Percentiles rank a stretch among this genome's conserved stretches.
These are phyloP conservation scores for Donacobius atricapilla DNA, from an alignment of 2,113 vertebrate species.

Conservation along the genomic window DNA sequence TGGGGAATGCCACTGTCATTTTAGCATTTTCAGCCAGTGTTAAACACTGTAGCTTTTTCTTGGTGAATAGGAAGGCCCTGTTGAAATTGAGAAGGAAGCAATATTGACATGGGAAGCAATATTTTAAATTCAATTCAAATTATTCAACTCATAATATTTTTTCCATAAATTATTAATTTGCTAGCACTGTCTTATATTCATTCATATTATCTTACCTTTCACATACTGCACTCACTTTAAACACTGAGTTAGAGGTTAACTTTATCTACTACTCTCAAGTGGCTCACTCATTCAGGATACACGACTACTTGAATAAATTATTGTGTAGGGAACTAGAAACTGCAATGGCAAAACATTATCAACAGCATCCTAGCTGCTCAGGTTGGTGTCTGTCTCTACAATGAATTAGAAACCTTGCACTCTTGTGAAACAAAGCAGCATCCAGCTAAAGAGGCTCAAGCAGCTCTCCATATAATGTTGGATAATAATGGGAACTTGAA, in stretches of 20 bases:
- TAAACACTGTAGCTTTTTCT: slow-evolving; percentile 44
- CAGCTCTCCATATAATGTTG: background rate
- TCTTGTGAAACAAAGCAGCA: background rate
- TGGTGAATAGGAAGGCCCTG: slow-evolving; percentile 58
- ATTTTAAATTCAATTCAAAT: background rate
- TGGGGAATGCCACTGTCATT: background rate
- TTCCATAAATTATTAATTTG: background rate
- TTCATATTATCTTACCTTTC: background rate
- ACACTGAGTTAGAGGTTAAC: background rate
- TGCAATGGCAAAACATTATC: background rate
- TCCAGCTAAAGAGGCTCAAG: background rate
- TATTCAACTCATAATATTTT: background rate
- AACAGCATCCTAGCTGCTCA: background rate
- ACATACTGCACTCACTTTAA: background rate
- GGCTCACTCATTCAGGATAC: background rate
- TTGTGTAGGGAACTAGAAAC: background rate
- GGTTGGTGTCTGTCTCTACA: background rate
- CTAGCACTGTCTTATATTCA: background rate
- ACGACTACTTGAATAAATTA: background rate
- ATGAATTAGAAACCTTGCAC: background rate
- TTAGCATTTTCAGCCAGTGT: slow-evolving; percentile 50
- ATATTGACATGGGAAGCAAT: background rate
- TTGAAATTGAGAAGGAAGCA: slow-evolving; percentile 25
- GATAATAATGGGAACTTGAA: background rate
- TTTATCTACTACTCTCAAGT: background rate